These are phyloP conservation scores for Drosophila orosa DNA, from an alignment of 1,140 invertebrate species.

Conservation along the genomic window DNA sequence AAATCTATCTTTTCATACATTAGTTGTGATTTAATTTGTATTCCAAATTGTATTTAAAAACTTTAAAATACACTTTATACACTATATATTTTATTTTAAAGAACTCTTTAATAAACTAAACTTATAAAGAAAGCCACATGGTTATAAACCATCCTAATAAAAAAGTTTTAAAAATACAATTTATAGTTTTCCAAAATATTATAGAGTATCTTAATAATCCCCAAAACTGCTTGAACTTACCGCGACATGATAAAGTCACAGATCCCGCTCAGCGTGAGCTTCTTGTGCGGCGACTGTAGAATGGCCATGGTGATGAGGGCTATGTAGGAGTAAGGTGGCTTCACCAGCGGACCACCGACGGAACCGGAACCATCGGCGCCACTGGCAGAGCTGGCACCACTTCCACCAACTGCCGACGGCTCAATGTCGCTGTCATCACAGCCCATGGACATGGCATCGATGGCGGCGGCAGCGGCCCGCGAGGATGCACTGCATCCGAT, in stretches of 20 bases:
- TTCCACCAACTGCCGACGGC: constrained; percentile 45
- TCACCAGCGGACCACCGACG: constrained; percentile 87
- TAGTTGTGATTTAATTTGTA: too few relatives aligned
- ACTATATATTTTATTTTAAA: too few relatives aligned
- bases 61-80: too few relatives aligned
- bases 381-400: constrained; percentile 14
- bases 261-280: constrained; percentile 97
- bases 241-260: constrained; percentile 99
- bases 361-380: constrained; percentile 35
- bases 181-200: neutral
- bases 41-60: too few relatives aligned
- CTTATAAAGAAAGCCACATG: too few relatives aligned
- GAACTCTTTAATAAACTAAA: too few relatives aligned
- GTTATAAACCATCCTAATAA: neutral
- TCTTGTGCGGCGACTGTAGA: constrained; percentile 98
- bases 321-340: constrained; percentile 99
- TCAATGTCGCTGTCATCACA: constrained; percentile 71
- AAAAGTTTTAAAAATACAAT: neutral
- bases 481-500: constrained; percentile 38
- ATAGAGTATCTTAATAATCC: neutral
- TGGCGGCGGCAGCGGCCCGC: constrained; percentile 44
- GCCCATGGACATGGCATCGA: constrained; percentile 65
- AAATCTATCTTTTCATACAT: too few relatives aligned
- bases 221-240: constrained; percentile 40
- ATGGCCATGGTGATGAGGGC: constrained; percentile 99